Conservation (phyloP, 2,113 vertebrate species). For the Lichenostomus cassidix region DNA sequence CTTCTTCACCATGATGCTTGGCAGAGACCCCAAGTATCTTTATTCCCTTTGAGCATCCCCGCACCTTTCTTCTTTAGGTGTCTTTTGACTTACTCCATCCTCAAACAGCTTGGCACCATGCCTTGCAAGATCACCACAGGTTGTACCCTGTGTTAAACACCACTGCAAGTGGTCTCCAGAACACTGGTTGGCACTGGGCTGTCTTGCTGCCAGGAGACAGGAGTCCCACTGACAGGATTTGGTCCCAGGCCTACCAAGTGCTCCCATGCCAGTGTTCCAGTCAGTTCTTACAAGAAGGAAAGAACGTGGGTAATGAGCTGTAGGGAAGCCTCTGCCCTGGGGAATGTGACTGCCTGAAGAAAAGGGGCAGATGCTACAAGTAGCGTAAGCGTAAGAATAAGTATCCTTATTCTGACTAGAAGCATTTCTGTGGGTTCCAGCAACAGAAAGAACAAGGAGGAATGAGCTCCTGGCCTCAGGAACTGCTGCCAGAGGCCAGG, state of each 20-base stretch:
- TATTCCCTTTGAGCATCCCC: neutral
- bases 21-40: neutral
- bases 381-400: neutral
- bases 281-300: neutral
- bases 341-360: neutral
- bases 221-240: neutral
- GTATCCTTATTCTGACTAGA: neutral
- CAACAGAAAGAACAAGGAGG: neutral
- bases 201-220: neutral
- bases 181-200: neutral
- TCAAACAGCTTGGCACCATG: neutral
- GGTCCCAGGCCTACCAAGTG: neutral
- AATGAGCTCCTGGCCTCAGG: neutral
- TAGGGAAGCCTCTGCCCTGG: neutral
- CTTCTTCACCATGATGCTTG: neutral
- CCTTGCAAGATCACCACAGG: neutral
- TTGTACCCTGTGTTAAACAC: neutral
- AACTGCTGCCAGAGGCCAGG: neutral
- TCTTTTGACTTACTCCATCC: neutral
- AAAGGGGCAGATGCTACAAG: neutral
- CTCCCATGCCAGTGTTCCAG: neutral
- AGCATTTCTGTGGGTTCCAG: neutral
- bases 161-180: neutral
- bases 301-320: neutral
- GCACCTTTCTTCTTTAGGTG: neutral